These are phyloP conservation scores for Callipepla californica DNA, from an alignment of 2,113 vertebrate species.

Conservation along the genomic window DNA sequence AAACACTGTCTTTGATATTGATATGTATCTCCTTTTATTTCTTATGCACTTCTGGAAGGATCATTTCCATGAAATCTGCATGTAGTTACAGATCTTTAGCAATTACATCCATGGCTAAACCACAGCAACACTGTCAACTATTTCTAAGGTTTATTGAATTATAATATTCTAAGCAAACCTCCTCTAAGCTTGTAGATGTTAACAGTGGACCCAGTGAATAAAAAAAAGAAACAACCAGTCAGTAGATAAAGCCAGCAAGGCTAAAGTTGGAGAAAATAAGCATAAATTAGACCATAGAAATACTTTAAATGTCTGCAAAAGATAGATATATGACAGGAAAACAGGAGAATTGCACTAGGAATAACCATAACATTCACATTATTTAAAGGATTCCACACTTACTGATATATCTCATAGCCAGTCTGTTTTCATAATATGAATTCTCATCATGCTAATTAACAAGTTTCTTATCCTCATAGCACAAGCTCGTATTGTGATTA, in stretches of 20 bases:
- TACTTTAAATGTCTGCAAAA: not conserved
- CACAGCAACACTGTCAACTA: not conserved
- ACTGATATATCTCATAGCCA: not conserved
- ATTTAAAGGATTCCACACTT: not conserved
- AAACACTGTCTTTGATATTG: not conserved
- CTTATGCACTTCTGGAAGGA: not conserved
- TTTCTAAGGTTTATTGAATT: not conserved
- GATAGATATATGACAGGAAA: not conserved
- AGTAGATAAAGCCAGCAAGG: not conserved
- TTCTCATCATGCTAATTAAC: not conserved
- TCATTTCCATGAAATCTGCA: slow-evolving; percentile 34
- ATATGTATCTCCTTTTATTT: not conserved
- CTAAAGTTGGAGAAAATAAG: not conserved
- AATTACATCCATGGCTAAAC: slow-evolving; percentile 1
- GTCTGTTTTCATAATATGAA: not conserved
- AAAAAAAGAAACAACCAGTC: not conserved
- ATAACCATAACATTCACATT: not conserved
- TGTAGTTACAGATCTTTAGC: not conserved
- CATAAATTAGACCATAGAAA: not conserved
- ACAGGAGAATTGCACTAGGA: not conserved
- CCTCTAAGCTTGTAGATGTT: not conserved
- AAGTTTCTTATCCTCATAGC: not conserved
- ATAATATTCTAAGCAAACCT: not conserved
- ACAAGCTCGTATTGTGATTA: not conserved
- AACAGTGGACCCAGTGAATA: not conserved